Evolutionary conservation across 2,797 vertebrate genomes (phyloP).

Genomic region (Oophaga sylvatica): DNA sequence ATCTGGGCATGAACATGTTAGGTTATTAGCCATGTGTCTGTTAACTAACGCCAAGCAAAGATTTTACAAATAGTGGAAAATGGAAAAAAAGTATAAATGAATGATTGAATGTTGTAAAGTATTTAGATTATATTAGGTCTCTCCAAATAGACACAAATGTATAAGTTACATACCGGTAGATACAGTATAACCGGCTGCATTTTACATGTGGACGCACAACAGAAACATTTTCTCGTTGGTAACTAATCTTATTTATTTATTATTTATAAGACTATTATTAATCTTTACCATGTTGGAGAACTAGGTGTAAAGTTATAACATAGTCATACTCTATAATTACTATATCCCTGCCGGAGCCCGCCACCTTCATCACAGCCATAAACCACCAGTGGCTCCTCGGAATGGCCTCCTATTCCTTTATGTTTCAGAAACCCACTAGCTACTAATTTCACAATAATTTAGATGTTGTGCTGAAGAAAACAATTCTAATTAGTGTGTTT

Average conservation of each 20-base stretch:
- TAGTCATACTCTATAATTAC: slow-evolving; percentile 6
- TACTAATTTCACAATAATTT: slow-evolving; percentile 36
- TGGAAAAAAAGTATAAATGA: background rate
- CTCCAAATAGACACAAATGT: background rate
- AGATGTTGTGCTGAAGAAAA: slow-evolving; percentile 54
- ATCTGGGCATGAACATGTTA: background rate
- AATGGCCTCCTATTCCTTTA: background rate
- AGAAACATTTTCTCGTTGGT: background rate
- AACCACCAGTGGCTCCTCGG: background rate
- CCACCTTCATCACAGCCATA: background rate
- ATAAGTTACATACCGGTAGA: background rate
- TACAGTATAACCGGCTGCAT: background rate
- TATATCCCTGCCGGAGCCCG: background rate
- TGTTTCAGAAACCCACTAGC: slow-evolving; percentile 12
- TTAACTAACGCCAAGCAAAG: no score
- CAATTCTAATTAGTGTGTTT: slow-evolving; percentile 50
- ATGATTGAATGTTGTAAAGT: background rate
- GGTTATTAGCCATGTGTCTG: no score
- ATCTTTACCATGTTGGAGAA: no score
- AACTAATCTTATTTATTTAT: background rate
- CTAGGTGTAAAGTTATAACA: background rate
- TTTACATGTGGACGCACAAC: background rate
- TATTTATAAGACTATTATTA: no score
- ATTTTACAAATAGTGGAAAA: no score
- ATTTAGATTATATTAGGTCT: background rate